Evolutionary conservation across 30 jellyfish, hydroid and myxozoan species (phyloP).

Genomic region (Nemopilema nomurai): DNA sequence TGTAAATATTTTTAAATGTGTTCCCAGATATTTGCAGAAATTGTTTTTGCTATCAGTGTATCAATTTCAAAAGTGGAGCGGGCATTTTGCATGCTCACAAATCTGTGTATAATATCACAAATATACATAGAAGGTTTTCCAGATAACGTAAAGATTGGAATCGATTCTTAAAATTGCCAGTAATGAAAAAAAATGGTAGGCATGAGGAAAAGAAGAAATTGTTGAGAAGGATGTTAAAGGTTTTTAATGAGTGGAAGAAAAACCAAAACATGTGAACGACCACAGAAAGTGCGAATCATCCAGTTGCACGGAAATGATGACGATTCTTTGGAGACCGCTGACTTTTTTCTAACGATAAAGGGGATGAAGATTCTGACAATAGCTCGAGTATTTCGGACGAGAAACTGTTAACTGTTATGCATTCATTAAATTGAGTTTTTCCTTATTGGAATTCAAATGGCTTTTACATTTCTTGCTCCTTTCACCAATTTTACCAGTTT

Average conservation of each 20-base stretch:
- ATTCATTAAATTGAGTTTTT: too few relatives aligned
- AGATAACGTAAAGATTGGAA: not conserved
- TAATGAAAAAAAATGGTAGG: not conserved
- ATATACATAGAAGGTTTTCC: slow-evolving; percentile 24
- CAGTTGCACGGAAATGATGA: slow-evolving; percentile 23
- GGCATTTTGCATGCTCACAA: slow-evolving; percentile 34
- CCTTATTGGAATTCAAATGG: too few relatives aligned
- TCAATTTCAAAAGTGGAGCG: slow-evolving; percentile 49
- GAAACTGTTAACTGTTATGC: too few relatives aligned
- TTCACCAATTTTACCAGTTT: too few relatives aligned
- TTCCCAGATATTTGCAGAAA: slow-evolving; percentile 20
- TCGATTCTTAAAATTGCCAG: slow-evolving; percentile 5
- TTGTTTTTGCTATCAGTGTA: slow-evolving; percentile 31
- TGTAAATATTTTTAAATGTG: too few relatives aligned
- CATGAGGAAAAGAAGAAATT: not conserved
- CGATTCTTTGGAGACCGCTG: slow-evolving; percentile 41
- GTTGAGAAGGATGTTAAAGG: not conserved
- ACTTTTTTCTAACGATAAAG: slow-evolving; percentile 25
- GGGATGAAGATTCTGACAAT: slow-evolving; percentile 21
- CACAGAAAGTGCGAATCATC: too few relatives aligned
- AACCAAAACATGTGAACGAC: slow-evolving; percentile 32
- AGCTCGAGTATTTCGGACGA: not conserved
- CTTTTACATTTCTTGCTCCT: too few relatives aligned
- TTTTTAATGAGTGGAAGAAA: not conserved
- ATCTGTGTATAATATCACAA: slow-evolving; percentile 13